Evolutionary conservation across 1,140 invertebrate genomes (phyloP), one percentile per base, ranked within the genome.

Genomic region (Drosophila nasuta): DNA sequence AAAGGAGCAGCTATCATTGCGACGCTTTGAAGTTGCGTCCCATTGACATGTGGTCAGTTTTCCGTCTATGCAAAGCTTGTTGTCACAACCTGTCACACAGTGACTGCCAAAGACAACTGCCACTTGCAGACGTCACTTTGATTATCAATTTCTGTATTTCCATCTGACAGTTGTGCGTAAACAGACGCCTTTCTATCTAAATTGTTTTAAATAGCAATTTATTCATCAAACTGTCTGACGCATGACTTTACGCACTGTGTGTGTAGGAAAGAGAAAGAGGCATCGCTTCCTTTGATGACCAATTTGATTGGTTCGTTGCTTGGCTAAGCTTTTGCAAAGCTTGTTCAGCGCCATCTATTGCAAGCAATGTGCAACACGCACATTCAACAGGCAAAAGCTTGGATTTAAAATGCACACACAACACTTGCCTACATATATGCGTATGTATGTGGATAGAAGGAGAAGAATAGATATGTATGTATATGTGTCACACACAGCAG

Each of bases 31-130:
- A 88, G 83, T 88, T 75, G 51, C 62, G 46, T 69, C 83, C 73
- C 83, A 80, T 87, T 83, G 83, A 87, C 80, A 88, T 87, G 83
- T 87, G 83, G 83, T 72, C 74, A 81, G 80, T 83, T 87, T 83
- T 82, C 81, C 48, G 56, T 54, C 15, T n/a, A 33, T 33, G 7
- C 7, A 51, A 25, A 38, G 48, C 60, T 49, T 57, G 51, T 49
- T 57, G 51, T 67, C 54, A 66, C 45, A 67, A 49, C 30, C 4
- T 73, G 52, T 67, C 52, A 45, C 35, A 35, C 38, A 52, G 28
- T 30, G 25, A 41, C 63, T 59, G 10, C 13, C 43, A 68, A 49
- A 35, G 28, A 60, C 62, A 64, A 25, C 35, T 58, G 45, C 13
- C 48, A n/a, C 35, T 30, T 56, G 52, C 33, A 38, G 7, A 17